phyloP scores from a whole-genome alignment of 2,888 invertebrate genomes.

The Folsomia candida region DNA sequence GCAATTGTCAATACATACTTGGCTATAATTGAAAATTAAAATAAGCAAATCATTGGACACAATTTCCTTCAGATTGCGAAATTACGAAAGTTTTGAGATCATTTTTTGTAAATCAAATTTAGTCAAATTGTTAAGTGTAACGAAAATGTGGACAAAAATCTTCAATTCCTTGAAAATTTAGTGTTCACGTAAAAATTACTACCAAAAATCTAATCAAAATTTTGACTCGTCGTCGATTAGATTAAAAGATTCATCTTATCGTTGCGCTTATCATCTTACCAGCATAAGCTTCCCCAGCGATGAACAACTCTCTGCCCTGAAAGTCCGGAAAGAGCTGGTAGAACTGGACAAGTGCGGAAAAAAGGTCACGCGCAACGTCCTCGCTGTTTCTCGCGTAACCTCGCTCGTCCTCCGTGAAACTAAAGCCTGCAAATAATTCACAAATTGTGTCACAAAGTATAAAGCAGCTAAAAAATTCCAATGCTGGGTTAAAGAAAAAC shows the following conservation, averaged over 20 bases:
- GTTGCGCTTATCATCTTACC: too few species aligned
- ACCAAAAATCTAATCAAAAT: too few species aligned
- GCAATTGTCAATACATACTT: constrained; percentile 38
- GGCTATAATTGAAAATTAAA: constrained; percentile 22
- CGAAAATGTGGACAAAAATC: too few species aligned
- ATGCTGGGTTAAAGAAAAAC: background rate
- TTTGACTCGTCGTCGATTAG: too few species aligned
- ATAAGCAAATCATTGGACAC: too few species aligned
- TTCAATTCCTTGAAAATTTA: too few species aligned
- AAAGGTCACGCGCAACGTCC: constrained; percentile 75
- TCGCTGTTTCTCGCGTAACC: constrained; percentile 78
- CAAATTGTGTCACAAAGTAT: background rate
- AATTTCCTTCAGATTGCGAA: too few species aligned
- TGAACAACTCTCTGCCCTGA: constrained; percentile 73
- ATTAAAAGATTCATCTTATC: too few species aligned
- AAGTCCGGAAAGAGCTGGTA: constrained; percentile 77
- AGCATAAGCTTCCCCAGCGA: constrained; percentile 86
- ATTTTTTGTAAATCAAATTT: constrained; percentile 4
- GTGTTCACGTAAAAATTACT: too few species aligned
- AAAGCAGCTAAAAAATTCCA: background rate
- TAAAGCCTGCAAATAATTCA: constrained; percentile 65
- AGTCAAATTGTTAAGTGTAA: too few species aligned
- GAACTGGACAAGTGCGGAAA: constrained; percentile 74
- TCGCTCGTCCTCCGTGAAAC: constrained; percentile 72
- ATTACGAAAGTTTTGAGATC: too few species aligned